Conservation (phyloP, 2,888 invertebrate species). For the Megamerina dolium region DNA sequence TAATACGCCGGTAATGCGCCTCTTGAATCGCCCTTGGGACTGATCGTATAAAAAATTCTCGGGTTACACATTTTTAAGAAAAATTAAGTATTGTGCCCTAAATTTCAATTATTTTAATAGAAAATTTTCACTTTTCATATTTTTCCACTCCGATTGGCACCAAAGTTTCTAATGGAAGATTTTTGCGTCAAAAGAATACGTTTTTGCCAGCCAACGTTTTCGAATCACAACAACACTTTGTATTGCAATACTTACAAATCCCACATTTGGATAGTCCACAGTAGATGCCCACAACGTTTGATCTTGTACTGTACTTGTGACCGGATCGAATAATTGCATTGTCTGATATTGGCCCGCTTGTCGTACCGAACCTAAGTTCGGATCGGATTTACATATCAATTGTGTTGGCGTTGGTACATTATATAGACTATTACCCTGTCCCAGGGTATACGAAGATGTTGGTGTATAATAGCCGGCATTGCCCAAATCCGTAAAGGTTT, state of each 20-base stretch:
- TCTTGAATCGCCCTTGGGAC: too few species aligned
- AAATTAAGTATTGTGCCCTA: too few species aligned
- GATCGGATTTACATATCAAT: conserved; percentile 43
- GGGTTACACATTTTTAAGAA: too few species aligned
- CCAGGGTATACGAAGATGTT: conserved; percentile 33
- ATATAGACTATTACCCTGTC: conserved; percentile 37
- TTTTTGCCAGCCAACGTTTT: too few species aligned
- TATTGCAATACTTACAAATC: conserved; percentile 41
- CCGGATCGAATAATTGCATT: conserved; percentile 36
- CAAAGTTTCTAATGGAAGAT: too few species aligned
- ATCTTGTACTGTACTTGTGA: conserved; percentile 29
- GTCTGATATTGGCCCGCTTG: conserved; percentile 36
- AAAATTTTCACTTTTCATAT: too few species aligned
- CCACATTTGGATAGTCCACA: conserved; percentile 37
- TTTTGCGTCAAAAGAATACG: too few species aligned
- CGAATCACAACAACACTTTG: too few species aligned
- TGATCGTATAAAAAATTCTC: too few species aligned
- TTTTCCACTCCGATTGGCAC: too few species aligned
- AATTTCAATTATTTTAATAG: too few species aligned
- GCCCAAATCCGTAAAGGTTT: conserved; percentile 47
- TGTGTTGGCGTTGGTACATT: conserved; percentile 36
- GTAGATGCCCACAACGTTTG: conserved; percentile 32
- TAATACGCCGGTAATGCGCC: too few species aligned
- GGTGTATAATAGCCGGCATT: conserved; percentile 37
- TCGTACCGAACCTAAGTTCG: conserved; percentile 39